Conservation (phyloP, 2,797 vertebrate genomes). For the Amblyraja radiata region DNA sequence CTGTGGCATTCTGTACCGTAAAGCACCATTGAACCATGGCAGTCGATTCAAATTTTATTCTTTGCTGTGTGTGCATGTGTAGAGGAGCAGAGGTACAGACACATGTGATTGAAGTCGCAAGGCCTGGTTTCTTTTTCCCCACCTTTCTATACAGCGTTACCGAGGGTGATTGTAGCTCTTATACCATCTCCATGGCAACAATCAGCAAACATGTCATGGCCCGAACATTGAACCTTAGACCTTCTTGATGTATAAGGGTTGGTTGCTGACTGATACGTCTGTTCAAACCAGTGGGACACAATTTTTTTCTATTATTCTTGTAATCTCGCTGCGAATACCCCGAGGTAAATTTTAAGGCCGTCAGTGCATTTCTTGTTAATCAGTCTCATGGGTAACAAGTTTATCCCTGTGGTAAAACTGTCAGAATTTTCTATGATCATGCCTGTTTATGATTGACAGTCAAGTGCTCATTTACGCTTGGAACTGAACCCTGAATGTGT, state of each 20-base stretch:
- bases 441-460: background rate
- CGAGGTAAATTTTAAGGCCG: constrained; percentile 5
- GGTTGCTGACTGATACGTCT: background rate
- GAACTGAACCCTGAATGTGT: background rate
- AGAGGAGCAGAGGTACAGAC: background rate
- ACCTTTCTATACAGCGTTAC: background rate
- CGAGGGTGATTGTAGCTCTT: background rate
- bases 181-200: background rate
- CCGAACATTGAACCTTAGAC: background rate
- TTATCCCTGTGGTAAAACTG: background rate
- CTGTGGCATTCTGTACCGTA: too few species aligned
- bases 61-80: background rate
- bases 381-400: background rate
- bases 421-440: background rate
- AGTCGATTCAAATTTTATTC: background rate
- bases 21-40: background rate
- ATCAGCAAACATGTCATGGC: background rate
- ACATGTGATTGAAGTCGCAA: background rate
- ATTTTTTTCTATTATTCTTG: background rate
- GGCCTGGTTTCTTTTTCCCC: background rate
- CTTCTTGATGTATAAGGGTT: background rate
- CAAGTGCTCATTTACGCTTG: background rate
- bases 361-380: constrained; percentile 2
- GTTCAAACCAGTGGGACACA: background rate
- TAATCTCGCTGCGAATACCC: background rate